A percentile compares a stretch with the other conserved stretches of the same genome.
Evolutionary conservation across 1,140 invertebrate genomes (phyloP).

Genomic region (Dendrolimus punctatus): DNA sequence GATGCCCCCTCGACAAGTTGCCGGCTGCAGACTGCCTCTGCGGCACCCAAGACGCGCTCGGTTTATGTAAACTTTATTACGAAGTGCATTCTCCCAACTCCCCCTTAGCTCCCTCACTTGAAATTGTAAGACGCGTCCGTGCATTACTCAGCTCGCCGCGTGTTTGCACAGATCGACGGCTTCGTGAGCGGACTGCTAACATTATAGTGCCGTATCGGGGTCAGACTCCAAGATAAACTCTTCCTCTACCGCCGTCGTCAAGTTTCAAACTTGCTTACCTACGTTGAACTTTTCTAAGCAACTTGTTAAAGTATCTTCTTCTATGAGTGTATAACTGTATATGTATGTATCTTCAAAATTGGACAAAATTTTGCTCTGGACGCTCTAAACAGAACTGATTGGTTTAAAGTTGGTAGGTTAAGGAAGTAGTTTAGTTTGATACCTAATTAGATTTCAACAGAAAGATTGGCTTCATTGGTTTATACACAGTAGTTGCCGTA

Average conservation of each 20-base stretch:
- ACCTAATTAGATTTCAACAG: no score
- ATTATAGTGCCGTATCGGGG: constrained; percentile 37
- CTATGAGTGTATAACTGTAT: constrained; percentile 1
- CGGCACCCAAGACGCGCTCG: constrained; percentile 38
- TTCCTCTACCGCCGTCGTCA: constrained; percentile 20
- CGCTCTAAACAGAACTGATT: no score
- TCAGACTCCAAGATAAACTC: constrained; percentile 39
- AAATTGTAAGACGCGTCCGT: constrained; percentile 51
- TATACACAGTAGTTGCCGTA: no score
- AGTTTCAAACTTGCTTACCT: constrained; percentile 30
- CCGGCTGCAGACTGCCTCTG: constrained; percentile 18
- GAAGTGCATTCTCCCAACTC: constrained; percentile 27
- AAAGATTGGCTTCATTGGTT: no score
- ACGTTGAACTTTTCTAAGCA: constrained; percentile 16
- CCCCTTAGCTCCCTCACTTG: constrained; percentile 31
- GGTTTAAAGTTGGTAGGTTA: no score
- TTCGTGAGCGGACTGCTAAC: constrained; percentile 54
- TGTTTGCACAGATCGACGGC: constrained; percentile 58
- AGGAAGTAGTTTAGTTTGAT: no score
- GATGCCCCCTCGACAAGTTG: constrained; percentile 33
- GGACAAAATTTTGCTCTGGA: no score
- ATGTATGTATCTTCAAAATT: no score
- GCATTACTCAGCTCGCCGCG: constrained; percentile 54
- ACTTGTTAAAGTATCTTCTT: constrained; percentile 16
- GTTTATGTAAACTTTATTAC: constrained; percentile 68